Evolutionary conservation across 2,113 vertebrate species (phyloP).

Genomic region (Pontoporia blainvillei): DNA sequence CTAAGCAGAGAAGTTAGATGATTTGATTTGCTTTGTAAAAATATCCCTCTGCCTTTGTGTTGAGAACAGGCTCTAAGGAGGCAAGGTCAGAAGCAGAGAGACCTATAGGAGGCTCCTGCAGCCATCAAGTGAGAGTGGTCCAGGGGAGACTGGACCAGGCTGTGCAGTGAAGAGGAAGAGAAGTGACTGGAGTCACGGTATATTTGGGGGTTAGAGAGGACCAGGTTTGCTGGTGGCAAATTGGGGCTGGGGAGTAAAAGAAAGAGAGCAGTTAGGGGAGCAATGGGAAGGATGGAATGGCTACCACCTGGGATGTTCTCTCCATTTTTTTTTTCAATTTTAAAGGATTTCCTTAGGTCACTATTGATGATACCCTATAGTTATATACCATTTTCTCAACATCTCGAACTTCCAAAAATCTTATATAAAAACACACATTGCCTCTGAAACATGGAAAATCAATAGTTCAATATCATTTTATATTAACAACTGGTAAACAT

Average conservation of each 20-base stretch:
- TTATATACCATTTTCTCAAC: neutral
- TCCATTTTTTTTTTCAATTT: neutral
- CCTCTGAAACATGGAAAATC: neutral
- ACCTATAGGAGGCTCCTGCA: neutral
- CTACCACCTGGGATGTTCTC: neutral
- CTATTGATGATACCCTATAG: neutral
- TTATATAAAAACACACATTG: neutral
- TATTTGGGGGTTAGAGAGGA: neutral
- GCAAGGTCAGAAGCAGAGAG: neutral
- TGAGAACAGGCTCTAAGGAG: neutral
- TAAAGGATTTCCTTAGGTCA: neutral
- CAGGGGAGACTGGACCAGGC: neutral
- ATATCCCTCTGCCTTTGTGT: neutral
- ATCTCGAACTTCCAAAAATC: neutral
- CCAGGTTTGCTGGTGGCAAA: neutral
- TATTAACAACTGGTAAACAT: neutral
- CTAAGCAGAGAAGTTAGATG: neutral
- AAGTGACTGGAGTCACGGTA: neutral
- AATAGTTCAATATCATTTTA: neutral
- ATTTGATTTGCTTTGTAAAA: neutral
- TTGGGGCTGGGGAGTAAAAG: neutral
- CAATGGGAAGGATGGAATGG: neutral
- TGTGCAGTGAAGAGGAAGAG: fast-evolving
- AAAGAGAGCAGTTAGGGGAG: neutral
- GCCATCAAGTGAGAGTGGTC: neutral